These are phyloP conservation scores for Pachycephus smyrnensis DNA, from an alignment of 2,888 invertebrate genomes.

Conservation along the genomic window DNA sequence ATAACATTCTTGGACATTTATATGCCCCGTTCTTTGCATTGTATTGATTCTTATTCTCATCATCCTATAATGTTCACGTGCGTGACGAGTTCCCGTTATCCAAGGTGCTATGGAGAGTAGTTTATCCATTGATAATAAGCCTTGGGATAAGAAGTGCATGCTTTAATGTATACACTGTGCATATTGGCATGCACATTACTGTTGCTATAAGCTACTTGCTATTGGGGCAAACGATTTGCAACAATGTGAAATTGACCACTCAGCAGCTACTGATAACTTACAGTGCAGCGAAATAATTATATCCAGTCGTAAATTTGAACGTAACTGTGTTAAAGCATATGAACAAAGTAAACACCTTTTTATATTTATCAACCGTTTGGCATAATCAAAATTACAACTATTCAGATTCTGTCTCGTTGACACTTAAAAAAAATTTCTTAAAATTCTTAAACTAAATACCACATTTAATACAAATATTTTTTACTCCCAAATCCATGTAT, in stretches of 20 bases:
- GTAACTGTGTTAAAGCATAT: background rate
- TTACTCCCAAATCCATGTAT: too few relatives aligned
- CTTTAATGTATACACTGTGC: background rate
- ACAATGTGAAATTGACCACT: background rate
- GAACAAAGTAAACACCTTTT: background rate
- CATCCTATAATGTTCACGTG: background rate
- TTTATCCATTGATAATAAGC: background rate
- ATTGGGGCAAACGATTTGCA: background rate
- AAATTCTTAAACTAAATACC: too few relatives aligned
- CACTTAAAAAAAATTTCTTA: background rate
- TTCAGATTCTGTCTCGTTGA: background rate
- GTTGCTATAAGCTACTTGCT: background rate
- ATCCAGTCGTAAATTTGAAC: background rate
- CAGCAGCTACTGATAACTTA: background rate
- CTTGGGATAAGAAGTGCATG: background rate
- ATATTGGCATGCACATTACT: background rate
- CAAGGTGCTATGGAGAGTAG: background rate
- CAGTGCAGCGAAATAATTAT: background rate
- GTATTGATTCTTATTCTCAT: background rate
- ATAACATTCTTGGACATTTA: background rate
- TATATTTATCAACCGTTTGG: background rate
- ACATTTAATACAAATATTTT: too few relatives aligned
- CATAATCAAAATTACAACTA: background rate
- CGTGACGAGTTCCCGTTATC: background rate
- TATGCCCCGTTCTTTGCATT: background rate